Base-by-base conservation (phyloP, 2,888 invertebrate species). In the Drosophila kambysellisi region DNA sequence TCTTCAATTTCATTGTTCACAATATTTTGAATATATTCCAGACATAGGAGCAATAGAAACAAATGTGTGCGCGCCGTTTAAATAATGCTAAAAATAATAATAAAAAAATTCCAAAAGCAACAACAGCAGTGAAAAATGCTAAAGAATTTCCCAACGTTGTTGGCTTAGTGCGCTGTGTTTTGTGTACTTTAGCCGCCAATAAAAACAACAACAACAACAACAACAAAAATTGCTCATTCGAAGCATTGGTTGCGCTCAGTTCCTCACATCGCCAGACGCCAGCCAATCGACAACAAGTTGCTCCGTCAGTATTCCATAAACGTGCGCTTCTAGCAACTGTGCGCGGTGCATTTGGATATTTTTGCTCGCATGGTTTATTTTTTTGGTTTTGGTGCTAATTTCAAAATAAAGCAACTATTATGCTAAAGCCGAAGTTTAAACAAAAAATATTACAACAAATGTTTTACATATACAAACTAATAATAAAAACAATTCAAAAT, bases 201-300 rank as follows among this genome's bases (percentile, higher is more conserved):
- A 56, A 29, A 25, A 39, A 39, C 63, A 74, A 66, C 56, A 69
- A 75, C 61, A 56, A 29, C 17, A 39, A 39, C 63, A 74, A 66
- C 56, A 69, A 75, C 61, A 81, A 73, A 81, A 64, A 88, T 82
- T 88, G 81, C 88, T 81, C 70, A 89, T 87, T 88, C 88, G 88
- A 74, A 60, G 63, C 86, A 79, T 79, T 84, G 74, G 70, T 71
- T 70, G 54, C 74, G 81, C 48, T 74, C 65, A 66, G 62, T 52
- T 20, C n/a, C 58, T 6, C 37, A 37, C 39, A 56, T 17, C n/a
- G 56, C 32, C 32, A 72, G 63, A 61, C 74, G 73, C 69, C 71
- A 66, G 63, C 64, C 73, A 76, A 84, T 71, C 70, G 72, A 46
- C 62, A 66, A 66, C 64, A 48, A 70, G 57, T 64, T 74, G 70